phyloP scores from a whole-genome alignment of 1,140 invertebrate genomes.

The Hirudo medicinalis region DNA sequence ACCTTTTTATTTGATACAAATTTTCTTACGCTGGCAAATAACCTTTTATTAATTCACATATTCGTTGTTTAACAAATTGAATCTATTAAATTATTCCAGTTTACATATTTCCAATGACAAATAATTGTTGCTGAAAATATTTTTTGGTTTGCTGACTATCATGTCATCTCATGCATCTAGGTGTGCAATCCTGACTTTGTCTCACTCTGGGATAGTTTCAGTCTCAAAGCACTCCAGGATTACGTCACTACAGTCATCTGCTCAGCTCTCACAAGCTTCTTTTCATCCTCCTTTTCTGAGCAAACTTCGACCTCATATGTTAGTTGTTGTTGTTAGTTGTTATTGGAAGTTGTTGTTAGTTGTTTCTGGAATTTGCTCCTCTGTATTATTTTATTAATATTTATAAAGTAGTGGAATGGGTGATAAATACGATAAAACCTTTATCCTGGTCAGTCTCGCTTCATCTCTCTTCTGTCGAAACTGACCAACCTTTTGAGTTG shows the following conservation, averaged over 20 bases:
- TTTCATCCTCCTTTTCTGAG: conserved; percentile 91
- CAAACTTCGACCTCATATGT: conserved; percentile 87
- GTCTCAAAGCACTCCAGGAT: conserved; percentile 61
- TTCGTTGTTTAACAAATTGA: too few species aligned
- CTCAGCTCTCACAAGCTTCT: conserved; percentile 87
- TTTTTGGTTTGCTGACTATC: too few species aligned
- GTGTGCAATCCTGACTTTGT: conserved; percentile 46
- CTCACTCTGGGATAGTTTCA: conserved; percentile 47
- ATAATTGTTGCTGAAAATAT: too few species aligned
- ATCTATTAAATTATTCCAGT: too few species aligned
- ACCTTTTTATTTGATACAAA: too few species aligned
- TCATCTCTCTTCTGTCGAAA: background rate
- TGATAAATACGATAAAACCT: background rate
- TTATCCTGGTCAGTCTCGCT: background rate
- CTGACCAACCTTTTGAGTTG: background rate
- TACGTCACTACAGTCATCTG: conserved; percentile 87
- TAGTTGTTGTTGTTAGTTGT: conserved; percentile 24
- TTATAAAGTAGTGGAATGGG: background rate
- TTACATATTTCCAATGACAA: too few species aligned
- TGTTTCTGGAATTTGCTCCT: too few species aligned
- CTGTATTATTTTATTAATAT: background rate
- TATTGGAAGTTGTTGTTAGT: background rate
- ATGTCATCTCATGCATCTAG: conserved; percentile 25
- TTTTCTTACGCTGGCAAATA: too few species aligned
- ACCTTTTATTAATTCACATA: too few species aligned